Percentiles rank a stretch among this genome's conserved stretches.
These are phyloP conservation scores for Euglossa dilemma DNA, from an alignment of 1,140 invertebrate species.

Conservation along the genomic window DNA sequence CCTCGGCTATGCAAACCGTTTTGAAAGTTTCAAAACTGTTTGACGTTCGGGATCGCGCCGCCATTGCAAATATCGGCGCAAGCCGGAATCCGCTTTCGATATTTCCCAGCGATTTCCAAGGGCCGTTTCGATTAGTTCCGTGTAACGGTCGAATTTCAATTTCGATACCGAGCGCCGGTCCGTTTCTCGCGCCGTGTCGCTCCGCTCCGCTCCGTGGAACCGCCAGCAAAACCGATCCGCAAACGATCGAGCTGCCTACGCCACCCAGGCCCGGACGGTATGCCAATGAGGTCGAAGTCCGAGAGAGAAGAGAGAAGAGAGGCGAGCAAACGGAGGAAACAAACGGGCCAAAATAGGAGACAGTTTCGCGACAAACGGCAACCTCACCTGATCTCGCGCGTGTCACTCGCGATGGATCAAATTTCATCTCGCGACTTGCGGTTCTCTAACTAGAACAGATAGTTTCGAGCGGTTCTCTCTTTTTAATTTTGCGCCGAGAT, in stretches of 20 bases:
- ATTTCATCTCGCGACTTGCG: too few relatives aligned
- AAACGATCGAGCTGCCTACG: background rate
- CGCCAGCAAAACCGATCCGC: background rate
- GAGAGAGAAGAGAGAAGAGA: too few relatives aligned
- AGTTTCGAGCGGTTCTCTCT: too few relatives aligned
- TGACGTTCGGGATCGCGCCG: slow-evolving; percentile 32
- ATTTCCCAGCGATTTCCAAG: slow-evolving; percentile 52
- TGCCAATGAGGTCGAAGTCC: too few relatives aligned
- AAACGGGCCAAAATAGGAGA: too few relatives aligned
- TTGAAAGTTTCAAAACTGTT: slow-evolving; percentile 60
- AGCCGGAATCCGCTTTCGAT: slow-evolving; percentile 57
- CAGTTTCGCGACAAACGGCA: too few relatives aligned
- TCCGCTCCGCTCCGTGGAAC: background rate
- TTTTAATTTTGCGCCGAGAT: too few relatives aligned
- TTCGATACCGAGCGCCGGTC: slow-evolving; percentile 5
- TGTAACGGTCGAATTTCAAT: slow-evolving; percentile 37
- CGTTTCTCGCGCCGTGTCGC: background rate
- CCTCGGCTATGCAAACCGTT: slow-evolving; percentile 49
- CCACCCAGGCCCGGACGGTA: too few relatives aligned
- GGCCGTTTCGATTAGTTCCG: slow-evolving; percentile 48
- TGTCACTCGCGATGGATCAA: too few relatives aligned
- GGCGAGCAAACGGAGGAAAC: too few relatives aligned
- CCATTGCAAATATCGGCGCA: slow-evolving; percentile 51
- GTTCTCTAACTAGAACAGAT: too few relatives aligned
- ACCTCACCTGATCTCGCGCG: too few relatives aligned